phyloP scores from a whole-genome alignment of 2,797 vertebrate species.

The Tamandua tetradactyla region DNA sequence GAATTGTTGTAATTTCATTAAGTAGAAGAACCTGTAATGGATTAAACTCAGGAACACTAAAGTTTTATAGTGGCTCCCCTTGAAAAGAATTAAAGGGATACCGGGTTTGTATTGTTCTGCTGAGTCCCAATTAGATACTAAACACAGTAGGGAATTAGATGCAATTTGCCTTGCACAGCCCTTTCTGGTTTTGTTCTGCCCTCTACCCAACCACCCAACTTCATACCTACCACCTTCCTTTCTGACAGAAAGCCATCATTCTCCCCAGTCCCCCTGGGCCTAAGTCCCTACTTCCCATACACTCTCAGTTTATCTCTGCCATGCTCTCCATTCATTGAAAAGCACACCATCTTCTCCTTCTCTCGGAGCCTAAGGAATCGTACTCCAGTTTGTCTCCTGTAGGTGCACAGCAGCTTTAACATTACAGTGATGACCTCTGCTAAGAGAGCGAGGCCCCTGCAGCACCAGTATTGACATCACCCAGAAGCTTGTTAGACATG shows the following conservation, averaged over 20 bases:
- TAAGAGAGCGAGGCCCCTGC: background rate
- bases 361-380: background rate
- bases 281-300: background rate
- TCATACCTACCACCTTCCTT: background rate
- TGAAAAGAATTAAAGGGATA: conserved; percentile 59
- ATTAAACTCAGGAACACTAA: conserved; percentile 70
- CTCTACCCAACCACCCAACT: background rate
- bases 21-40: conserved; percentile 66
- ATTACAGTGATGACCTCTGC: background rate
- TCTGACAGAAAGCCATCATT: background rate
- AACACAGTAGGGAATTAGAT: conserved; percentile 55
- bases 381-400: background rate
- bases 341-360: background rate
- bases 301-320: background rate
- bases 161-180: background rate
- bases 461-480: background rate
- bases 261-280: background rate
- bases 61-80: conserved; percentile 35
- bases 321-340: background rate
- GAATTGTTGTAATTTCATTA: conserved; percentile 76
- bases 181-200: background rate
- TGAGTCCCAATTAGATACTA: conserved; percentile 3
- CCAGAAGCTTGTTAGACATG: background rate
- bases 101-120: conserved; percentile 10
- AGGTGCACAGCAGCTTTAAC: background rate